Evolutionary conservation across 2,113 vertebrate species (phyloP).

Genomic region (Gracilinanus agilis): DNA sequence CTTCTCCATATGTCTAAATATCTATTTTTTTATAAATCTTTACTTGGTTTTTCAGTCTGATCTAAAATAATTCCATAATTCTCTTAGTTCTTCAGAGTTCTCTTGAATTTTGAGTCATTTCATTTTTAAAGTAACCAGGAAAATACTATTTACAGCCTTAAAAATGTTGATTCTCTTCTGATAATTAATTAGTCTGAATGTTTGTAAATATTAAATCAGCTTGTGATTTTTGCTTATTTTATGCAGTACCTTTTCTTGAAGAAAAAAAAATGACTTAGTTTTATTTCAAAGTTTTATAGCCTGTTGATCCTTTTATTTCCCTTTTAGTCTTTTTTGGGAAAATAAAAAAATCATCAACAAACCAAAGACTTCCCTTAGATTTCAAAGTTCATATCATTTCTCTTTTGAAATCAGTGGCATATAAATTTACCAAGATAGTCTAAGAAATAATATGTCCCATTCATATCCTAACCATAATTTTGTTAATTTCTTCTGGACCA

Average conservation of each 20-base stretch:
- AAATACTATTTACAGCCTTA: no score
- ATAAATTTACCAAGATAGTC: neutral
- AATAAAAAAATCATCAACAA: neutral
- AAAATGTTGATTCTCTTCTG: no score
- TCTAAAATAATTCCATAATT: no score
- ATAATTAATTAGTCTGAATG: no score
- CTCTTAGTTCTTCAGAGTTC: no score
- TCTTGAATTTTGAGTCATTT: no score
- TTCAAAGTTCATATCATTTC: neutral
- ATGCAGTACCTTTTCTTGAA: neutral
- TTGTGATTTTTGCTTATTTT: neutral
- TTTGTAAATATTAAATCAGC: neutral
- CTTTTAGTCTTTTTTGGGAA: neutral
- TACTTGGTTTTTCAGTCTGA: no score
- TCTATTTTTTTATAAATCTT: no score
- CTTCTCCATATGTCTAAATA: no score
- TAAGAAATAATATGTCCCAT: neutral
- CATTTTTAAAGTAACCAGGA: no score
- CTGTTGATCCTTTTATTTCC: neutral
- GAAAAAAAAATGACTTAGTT: neutral
- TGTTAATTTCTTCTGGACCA: neutral
- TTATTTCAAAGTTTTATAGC: neutral
- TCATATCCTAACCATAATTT: neutral
- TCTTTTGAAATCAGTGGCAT: neutral
- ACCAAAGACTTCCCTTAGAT: neutral